Conservation (phyloP, 2,113 vertebrate species). For the Prochilodus magdalenae region DNA sequence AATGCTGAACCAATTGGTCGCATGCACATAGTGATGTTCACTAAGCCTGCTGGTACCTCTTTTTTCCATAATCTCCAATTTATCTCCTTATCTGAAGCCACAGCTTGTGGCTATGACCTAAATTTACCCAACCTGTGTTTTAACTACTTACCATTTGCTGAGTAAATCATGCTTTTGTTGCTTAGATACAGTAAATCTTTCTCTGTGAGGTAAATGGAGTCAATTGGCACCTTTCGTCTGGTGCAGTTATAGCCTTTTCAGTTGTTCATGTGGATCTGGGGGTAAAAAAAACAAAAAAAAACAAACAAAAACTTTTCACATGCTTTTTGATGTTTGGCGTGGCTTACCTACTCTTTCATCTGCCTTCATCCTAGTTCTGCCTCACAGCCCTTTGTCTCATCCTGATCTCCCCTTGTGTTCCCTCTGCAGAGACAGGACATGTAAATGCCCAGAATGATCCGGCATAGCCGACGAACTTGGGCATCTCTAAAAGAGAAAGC, state of each 20-base stretch:
- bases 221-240: not conserved
- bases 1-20: not conserved
- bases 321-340: conserved; percentile 8
- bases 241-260: not conserved
- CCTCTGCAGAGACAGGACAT: conserved; percentile 46
- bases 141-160: not conserved
- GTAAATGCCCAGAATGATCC: not conserved
- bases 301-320: not conserved
- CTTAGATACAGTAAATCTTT: not conserved
- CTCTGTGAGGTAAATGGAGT: not conserved
- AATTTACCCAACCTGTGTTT: not conserved
- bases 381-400: conserved; percentile 50
- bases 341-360: conserved; percentile 29
- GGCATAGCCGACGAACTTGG: not conserved
- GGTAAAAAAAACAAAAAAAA: not conserved
- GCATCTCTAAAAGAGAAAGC: not conserved
- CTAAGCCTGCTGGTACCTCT: too few species aligned
- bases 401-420: conserved; percentile 51
- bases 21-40: too few species aligned
- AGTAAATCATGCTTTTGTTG: not conserved
- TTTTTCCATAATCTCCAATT: not conserved
- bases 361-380: conserved; percentile 38
- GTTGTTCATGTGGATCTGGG: not conserved
- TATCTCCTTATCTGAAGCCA: conserved; percentile 35
- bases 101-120: not conserved